Conservation (phyloP, 2,113 vertebrate species). For the Oncorhynchus clarkii region DNA sequence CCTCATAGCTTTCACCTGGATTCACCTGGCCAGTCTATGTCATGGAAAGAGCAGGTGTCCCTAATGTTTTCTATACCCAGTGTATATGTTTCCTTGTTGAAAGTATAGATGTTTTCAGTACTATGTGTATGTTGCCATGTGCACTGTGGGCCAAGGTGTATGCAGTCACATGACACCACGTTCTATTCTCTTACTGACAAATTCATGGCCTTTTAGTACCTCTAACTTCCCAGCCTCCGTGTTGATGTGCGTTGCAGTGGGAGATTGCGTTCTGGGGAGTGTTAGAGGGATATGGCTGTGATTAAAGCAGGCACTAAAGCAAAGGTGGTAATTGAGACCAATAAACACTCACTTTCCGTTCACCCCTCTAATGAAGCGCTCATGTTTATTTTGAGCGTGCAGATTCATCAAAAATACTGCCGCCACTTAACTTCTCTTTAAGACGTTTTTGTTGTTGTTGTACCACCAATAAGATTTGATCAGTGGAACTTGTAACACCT, state of each 20-base stretch:
- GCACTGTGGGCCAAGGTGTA: neutral
- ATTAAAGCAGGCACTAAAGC: constrained; percentile 68
- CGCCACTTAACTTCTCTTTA: constrained; percentile 16
- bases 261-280: constrained; percentile 5
- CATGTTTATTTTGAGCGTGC: constrained; percentile 48
- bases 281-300: constrained; percentile 56
- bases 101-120: neutral
- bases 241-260: constrained; percentile 11
- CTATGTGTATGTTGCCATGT: neutral
- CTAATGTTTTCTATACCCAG: too few species aligned
- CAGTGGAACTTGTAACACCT: constrained; percentile 16
- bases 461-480: constrained; percentile 20
- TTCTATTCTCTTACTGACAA: neutral
- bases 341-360: constrained; percentile 75
- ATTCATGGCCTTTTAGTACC: neutral
- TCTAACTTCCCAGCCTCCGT: neutral
- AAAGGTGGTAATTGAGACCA: constrained; percentile 72
- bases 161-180: neutral
- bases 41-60: too few species aligned
- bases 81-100: neutral
- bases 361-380: constrained; percentile 63
- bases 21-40: too few species aligned
- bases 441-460: neutral
- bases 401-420: constrained; percentile 47
- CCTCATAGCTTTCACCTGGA: too few species aligned